Base-by-base conservation (phyloP, 2,888 invertebrate genomes). In the Amphipoea oculea region DNA sequence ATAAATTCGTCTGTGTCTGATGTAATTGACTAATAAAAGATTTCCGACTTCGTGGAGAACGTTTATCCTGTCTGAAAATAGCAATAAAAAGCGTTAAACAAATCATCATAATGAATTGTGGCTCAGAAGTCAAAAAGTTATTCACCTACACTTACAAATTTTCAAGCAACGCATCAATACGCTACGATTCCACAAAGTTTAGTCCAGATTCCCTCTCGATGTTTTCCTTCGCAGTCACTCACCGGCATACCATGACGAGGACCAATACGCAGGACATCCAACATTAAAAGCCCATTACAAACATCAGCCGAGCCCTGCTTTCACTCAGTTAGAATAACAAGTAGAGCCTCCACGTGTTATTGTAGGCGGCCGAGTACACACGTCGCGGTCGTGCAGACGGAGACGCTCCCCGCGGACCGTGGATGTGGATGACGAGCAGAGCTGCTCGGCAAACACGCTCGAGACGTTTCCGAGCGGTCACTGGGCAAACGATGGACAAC, bases 251-350 rank as follows among this genome's bases (percentile, higher is more conserved):
- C 85, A 42, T 20, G 66, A 36, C 82, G 51, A 81, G 65, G 36
- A 65, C 86, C 82, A 73, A 69, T 11, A 81, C 71, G 14, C 67
- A 84, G 82, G 71, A 85, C 66, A 73, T 81, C 67, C 68, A 78
- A 85, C 71, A 85, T 87, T 85, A 85, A 85, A 85, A 87, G 65
- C 81, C 73, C 75, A 85, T 85, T 87, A 85, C 75, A 86, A 83
- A 86, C 84, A 83, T 48, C 73, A 75, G 42, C 73, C 29, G 45
- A 57, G n/a, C 62, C 62, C 65, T 68, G 85, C 85, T 76, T 72
- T 80, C 88, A 85, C 85, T 87, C 79, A 67, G 84, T 74, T 87
- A 80, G 68, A 85, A 85, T 68, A 85, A 85, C 88, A 85, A 74
- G 71, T 66, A 77, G 1, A 45, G 86, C 45, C n/a, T 42, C 76